Conservation (phyloP, 2,888 invertebrate genomes). For the Orthosia gothica region DNA sequence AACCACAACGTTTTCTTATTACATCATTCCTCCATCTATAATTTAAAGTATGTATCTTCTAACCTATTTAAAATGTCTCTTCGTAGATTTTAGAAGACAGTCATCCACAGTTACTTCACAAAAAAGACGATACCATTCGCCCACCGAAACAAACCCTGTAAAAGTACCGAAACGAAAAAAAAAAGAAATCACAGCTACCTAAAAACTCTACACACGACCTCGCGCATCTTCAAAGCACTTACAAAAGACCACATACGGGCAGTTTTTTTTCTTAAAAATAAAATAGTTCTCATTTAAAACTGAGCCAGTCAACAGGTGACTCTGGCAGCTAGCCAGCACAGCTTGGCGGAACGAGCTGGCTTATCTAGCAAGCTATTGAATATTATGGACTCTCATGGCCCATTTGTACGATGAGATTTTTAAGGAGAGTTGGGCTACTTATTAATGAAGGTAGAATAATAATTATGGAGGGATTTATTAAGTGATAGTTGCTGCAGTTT, state of each 20-base stretch:
- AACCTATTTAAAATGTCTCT: too few species aligned
- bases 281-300: conserved; percentile 70
- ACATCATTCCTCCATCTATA: too few species aligned
- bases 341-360: conserved; percentile 59
- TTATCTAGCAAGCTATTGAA: conserved; percentile 74
- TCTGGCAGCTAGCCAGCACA: conserved; percentile 74
- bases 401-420: conserved; percentile 36
- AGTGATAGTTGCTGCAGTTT: neutral
- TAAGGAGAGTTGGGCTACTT: neutral
- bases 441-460: neutral
- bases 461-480: neutral
- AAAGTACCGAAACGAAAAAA: neutral
- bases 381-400: conserved; percentile 65
- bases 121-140: neutral
- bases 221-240: conserved; percentile 18
- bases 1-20: too few species aligned
- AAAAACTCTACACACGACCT: conserved; percentile 12
- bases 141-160: neutral
- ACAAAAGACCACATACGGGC: conserved; percentile 22
- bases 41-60: too few species aligned
- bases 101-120: neutral
- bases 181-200: neutral
- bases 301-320: conserved; percentile 83
- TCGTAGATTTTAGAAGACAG: neutral
- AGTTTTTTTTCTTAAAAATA: conserved; percentile 24